A percentile compares a stretch with the other conserved stretches of the same genome.
These are phyloP conservation scores for Cyrtodaria siliqua DNA, from an alignment of 2,888 invertebrate genomes.

Conservation along the genomic window DNA sequence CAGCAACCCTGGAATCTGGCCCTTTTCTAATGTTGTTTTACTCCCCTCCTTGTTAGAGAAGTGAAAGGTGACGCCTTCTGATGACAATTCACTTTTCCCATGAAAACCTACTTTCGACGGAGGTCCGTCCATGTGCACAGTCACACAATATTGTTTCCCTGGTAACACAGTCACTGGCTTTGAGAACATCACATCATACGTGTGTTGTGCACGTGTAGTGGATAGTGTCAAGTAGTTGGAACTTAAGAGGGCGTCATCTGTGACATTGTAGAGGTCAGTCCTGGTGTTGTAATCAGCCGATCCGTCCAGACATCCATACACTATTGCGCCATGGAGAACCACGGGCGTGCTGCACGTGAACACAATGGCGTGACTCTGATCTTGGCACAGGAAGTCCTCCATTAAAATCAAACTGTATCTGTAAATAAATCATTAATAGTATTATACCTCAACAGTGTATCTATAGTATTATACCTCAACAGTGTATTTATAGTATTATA, in stretches of 20 bases:
- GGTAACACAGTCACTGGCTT: slow-evolving; percentile 18
- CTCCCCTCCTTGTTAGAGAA: slow-evolving; percentile 20
- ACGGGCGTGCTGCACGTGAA: slow-evolving; percentile 41
- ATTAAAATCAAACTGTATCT: slow-evolving; percentile 47
- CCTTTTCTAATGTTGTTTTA: slow-evolving; percentile 26
- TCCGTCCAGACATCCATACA: slow-evolving; percentile 49
- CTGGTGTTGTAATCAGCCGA: slow-evolving; percentile 30
- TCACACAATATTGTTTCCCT: slow-evolving; percentile 28
- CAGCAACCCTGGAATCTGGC: slow-evolving; percentile 45
- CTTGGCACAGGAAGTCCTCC: slow-evolving; percentile 26
- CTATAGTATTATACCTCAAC: no score
- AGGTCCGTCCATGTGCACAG: slow-evolving; percentile 40
- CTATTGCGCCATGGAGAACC: slow-evolving; percentile 41
- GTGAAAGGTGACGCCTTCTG: slow-evolving; percentile 38
- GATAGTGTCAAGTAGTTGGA: slow-evolving; percentile 19
- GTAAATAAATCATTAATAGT: no score
- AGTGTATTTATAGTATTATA: no score
- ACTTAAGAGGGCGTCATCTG: slow-evolving; percentile 9
- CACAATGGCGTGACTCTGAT: slow-evolving; percentile 23
- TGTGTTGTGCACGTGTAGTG: slow-evolving; percentile 34
- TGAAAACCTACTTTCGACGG: slow-evolving; percentile 38
- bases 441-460: no score
- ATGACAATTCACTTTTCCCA: slow-evolving; percentile 27
- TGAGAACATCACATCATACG: slow-evolving; percentile 41
- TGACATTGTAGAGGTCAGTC: slow-evolving; percentile 8